phyloP scores from a whole-genome alignment of 2,888 invertebrate genomes.

The Chymomyza fuscimana region DNA sequence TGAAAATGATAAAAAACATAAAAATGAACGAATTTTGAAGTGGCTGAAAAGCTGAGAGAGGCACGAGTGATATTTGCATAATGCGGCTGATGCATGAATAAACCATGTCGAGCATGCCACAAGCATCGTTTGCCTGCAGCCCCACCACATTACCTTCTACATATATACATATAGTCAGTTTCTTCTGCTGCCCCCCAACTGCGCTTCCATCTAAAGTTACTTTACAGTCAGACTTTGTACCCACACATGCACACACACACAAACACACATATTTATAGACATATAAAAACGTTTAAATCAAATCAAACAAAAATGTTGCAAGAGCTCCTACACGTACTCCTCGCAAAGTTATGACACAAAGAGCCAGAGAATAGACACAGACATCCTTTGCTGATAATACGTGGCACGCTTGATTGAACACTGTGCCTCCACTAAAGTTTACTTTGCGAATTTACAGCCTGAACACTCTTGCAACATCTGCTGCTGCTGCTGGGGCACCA shows the following conservation, averaged over 20 bases:
- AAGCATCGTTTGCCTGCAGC: neutral
- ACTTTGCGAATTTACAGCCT: neutral
- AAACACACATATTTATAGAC: neutral
- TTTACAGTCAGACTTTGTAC: neutral
- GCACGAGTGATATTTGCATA: conserved; percentile 64
- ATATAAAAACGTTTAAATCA: conserved; percentile 66
- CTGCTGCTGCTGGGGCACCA: neutral
- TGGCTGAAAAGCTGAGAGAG: conserved; percentile 46
- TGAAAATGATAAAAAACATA: neutral
- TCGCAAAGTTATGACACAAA: conserved; percentile 14
- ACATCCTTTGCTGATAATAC: conserved; percentile 4
- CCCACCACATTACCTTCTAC: too few species aligned
- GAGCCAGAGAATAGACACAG: conserved; percentile 9
- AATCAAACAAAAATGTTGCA: conserved; percentile 46
- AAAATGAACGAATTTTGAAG: conserved; percentile 14
- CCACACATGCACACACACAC: neutral
- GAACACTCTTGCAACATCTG: neutral
- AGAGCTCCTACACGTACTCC: neutral
- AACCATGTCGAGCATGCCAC: conserved; percentile 61
- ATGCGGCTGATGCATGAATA: conserved; percentile 72
- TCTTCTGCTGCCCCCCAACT: neutral
- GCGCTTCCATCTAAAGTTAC: neutral
- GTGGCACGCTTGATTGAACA: conserved; percentile 2
- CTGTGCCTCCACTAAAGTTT: neutral
- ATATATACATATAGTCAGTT: neutral